phyloP scores from a whole-genome alignment of 2,888 invertebrate species.

The Eulithis prunata region DNA sequence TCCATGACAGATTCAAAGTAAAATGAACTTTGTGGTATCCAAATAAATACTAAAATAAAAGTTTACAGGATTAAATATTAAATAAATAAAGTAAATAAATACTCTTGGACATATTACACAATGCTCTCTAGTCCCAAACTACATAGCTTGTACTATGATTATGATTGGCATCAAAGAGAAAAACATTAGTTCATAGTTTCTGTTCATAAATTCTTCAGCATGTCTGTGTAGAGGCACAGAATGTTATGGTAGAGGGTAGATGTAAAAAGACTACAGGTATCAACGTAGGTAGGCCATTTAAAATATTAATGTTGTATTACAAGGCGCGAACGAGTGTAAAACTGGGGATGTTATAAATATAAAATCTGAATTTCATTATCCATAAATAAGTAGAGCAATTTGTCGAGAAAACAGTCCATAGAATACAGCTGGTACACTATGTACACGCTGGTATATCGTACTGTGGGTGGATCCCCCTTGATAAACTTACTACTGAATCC shows the following conservation, averaged over 20 bases:
- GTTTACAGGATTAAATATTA: too few relatives aligned
- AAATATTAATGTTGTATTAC: conserved; percentile 61
- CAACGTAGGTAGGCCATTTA: conserved; percentile 46
- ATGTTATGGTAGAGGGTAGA: conserved; percentile 14
- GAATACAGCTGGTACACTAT: conserved; percentile 5
- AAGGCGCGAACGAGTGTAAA: conserved; percentile 63
- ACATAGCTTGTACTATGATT: too few relatives aligned
- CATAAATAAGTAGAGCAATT: conserved; percentile 68
- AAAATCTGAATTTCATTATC: conserved; percentile 72
- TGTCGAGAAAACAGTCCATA: conserved; percentile 40
- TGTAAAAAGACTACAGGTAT: conserved; percentile 50
- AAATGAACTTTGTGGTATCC: not conserved
- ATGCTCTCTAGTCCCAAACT: too few relatives aligned
- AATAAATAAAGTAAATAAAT: too few relatives aligned
- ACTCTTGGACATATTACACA: too few relatives aligned
- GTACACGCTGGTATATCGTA: not conserved
- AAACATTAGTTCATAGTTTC: not conserved
- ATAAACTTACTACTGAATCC: too few relatives aligned
- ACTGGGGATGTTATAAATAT: conserved; percentile 65
- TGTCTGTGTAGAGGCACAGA: not conserved
- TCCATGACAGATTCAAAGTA: not conserved
- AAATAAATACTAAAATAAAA: not conserved
- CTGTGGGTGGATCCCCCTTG: too few relatives aligned
- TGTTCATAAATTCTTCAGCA: not conserved
- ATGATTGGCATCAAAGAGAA: not conserved